These are phyloP conservation scores for Cyclargus thomasi DNA, from an alignment of 1,140 invertebrate species.

Conservation along the genomic window DNA sequence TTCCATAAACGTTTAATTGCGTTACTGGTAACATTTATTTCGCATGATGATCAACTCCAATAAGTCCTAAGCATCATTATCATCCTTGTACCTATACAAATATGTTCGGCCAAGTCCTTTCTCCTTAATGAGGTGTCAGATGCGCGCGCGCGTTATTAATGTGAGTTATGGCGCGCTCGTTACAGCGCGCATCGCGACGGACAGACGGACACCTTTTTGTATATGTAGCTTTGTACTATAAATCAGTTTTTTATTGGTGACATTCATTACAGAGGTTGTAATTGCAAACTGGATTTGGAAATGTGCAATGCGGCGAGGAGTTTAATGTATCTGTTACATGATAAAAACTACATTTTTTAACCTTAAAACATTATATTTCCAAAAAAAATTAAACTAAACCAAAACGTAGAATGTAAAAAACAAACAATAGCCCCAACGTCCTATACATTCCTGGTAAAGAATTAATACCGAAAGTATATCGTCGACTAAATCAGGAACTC, in stretches of 20 bases:
- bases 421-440: not conserved
- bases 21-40: too few relatives aligned
- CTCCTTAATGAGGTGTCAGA: conserved; percentile 2
- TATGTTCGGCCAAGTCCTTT: not conserved
- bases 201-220: not conserved
- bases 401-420: not conserved
- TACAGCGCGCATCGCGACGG: not conserved
- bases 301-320: too few relatives aligned
- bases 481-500: not conserved
- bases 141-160: not conserved
- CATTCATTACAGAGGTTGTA: not conserved
- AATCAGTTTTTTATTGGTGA: conserved; percentile 11
- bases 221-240: not conserved
- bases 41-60: not conserved
- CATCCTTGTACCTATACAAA: not conserved
- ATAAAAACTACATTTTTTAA: too few relatives aligned
- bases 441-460: not conserved
- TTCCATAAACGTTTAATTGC: too few relatives aligned
- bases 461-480: not conserved
- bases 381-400: not conserved
- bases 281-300: not conserved
- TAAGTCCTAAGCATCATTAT: not conserved
- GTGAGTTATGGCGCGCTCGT: not conserved
- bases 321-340: too few relatives aligned
- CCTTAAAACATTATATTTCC: not conserved